Evolutionary conservation across 2,113 vertebrate genomes (phyloP), one percentile per base, ranked within the genome.

Genomic region (Diadophis punctatus): DNA sequence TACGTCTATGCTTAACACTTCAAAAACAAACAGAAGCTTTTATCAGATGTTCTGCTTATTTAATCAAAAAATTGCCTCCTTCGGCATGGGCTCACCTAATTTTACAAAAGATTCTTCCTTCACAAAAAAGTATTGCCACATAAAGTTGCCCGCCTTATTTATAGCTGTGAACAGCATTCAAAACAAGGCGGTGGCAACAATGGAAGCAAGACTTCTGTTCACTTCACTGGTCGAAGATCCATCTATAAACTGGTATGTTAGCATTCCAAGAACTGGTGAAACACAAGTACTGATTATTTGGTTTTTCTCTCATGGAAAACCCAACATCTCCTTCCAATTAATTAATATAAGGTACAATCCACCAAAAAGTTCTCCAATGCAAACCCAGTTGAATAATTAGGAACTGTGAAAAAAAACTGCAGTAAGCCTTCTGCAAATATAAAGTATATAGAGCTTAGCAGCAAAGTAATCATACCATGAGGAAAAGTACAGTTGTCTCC

Each of bases 11-110:
- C 95, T 94, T 95, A 91, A 90, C 91, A 97, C 96, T 97, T 95
- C 94, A 94, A 97, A 97, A 97, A 96, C 96, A 96, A 97, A 97
- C 93, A 97, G 93, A 94, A 56, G 92, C 93, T 96, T 96, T 96
- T 97, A 97, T 97, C 97, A 96, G 97, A 96, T 97, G 95, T 91
- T 92, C 94, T 96, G 92, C 95, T 95, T 97, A 96, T 96, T 97
- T 96, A 96, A 97, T 97, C 96, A 97, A 96, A 97, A 97, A 97
- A 97, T 96, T 96, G 96, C 94, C 93, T 97, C 95, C 95, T 95
- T 88, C 96, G 93, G 94, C 94, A 92, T 3, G 90, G 92, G 93
- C 94, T 94, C 95, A 96, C 94, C 95, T 97, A 96, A 96, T 97
- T 97, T 97, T 95, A 95, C 95, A 96, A 93, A 96, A 95, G 94